Evolutionary conservation across 2,888 invertebrate genomes (phyloP).

Genomic region (Mimachlamys varia): DNA sequence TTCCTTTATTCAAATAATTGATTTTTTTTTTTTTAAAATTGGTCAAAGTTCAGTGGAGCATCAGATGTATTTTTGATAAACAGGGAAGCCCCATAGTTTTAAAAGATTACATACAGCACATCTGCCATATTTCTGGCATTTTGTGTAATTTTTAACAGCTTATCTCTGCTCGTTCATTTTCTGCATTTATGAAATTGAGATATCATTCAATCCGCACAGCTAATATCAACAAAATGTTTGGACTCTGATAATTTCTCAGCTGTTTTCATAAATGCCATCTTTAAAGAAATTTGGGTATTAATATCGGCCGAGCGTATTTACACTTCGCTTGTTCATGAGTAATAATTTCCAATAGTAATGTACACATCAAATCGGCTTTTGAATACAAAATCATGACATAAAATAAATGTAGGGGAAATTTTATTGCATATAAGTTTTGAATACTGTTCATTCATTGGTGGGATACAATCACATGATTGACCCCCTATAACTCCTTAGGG

Average conservation of each 20-base stretch:
- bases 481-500: not conserved
- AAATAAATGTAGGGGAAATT: not conserved
- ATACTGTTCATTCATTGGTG: not conserved
- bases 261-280: not conserved
- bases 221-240: not conserved
- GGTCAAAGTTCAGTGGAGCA: too few relatives aligned
- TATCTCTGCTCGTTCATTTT: not conserved
- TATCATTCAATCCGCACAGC: not conserved
- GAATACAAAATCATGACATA: not conserved
- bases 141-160: not conserved
- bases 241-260: not conserved
- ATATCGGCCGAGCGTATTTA: not conserved
- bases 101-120: not conserved
- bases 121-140: not conserved
- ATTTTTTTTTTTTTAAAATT: too few relatives aligned
- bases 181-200: not conserved
- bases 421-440: not conserved
- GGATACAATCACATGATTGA: not conserved
- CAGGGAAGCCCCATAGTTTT: not conserved
- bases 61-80: too few relatives aligned
- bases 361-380: not conserved
- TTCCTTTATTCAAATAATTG: too few relatives aligned
- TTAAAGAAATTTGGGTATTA: not conserved
- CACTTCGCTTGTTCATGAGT: not conserved
- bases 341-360: not conserved